A percentile compares a stretch with the other conserved stretches of the same genome.
Evolutionary conservation across 1,140 invertebrate genomes (phyloP).

Genomic region (Pseudobourletiella spinata): DNA sequence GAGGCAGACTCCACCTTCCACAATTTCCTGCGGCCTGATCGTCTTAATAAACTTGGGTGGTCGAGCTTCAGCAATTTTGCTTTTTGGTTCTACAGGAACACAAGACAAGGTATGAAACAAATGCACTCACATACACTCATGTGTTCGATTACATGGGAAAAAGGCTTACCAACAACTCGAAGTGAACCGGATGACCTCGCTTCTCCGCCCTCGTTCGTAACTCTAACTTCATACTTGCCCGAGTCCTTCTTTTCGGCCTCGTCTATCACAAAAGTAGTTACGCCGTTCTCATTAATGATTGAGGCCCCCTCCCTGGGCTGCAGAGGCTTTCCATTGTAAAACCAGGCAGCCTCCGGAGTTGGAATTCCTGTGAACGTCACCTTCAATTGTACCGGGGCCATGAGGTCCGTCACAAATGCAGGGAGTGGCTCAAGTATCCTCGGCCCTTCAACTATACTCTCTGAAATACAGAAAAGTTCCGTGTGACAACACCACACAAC

Average conservation of each 20-base stretch:
- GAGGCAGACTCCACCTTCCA: slow-evolving; percentile 63
- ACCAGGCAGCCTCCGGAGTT: slow-evolving; percentile 71
- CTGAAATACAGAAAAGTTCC: neutral
- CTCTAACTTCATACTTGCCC: slow-evolving; percentile 75
- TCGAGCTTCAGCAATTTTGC: slow-evolving; percentile 51
- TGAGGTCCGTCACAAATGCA: slow-evolving; percentile 50
- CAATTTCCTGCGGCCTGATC: slow-evolving; percentile 59
- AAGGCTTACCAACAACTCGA: slow-evolving; percentile 41
- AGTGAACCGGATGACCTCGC: slow-evolving; percentile 68
- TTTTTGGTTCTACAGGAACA: slow-evolving; percentile 48
- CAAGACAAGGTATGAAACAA: neutral
- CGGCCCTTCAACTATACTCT: slow-evolving; percentile 46
- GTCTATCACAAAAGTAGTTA: slow-evolving; percentile 57
- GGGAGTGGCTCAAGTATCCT: slow-evolving; percentile 58
- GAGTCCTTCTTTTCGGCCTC: slow-evolving; percentile 61
- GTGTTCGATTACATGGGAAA: no score
- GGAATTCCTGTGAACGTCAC: slow-evolving; percentile 62
- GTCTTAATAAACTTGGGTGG: slow-evolving; percentile 65
- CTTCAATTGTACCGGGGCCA: slow-evolving; percentile 52
- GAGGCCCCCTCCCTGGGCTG: slow-evolving; percentile 54
- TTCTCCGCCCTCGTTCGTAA: slow-evolving; percentile 63
- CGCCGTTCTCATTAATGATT: slow-evolving; percentile 55
- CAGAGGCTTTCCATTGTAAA: slow-evolving; percentile 73
- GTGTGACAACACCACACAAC: no score
- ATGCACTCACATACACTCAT: no score